Base-by-base conservation (phyloP, 2,113 vertebrate species). In the Lepidothrix coronata region DNA sequence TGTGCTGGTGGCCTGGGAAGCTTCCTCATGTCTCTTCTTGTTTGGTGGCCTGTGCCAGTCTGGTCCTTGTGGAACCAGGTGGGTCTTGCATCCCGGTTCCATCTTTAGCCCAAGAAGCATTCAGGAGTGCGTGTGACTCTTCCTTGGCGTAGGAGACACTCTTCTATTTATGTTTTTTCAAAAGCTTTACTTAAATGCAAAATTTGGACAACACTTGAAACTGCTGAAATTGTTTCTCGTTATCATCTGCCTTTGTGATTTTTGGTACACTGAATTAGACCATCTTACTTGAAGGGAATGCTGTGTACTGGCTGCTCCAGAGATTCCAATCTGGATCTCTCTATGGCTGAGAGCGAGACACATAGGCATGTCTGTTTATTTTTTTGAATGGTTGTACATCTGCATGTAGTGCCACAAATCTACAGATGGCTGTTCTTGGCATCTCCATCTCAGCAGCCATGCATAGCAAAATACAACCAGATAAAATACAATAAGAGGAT, bases 41-140 rank as follows among this genome's bases (percentile, higher is more conserved):
- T 35, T 16, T 44, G 39, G 27, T 59, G 70, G 19, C 46, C 49
- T 49, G 23, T 12, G 25, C 33, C 14, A 5, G 4, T 14, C 12
- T 52, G 31, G 48, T 71, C 51, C 43, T 33, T 48, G 30, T 43
- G 35, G 43, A 46, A 35, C 57, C 21, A 18, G 35, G 17, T 41
- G 25, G 20, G 16, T 20, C 37, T 12, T 23, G 9, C 6, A 2
- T 51, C 19, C 41, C 0, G 0, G 18, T 71, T 66, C 18, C 35
- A 39, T 51, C 28, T 16, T 51, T 15, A 25, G 25, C n/a, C 44
- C 48, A 28, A 10, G 65, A 81, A 68, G 44, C 44, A 5, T 65
- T 78, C 55, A 30, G 61, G 71, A 65, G 9, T 18, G 31, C 25
- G 5, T 3, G 31, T 54, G 16, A 18, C n/a, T 63, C 59, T 57